These are phyloP conservation scores for Hyperoplus lanceolatus DNA, from an alignment of 2,797 vertebrate species.

Conservation along the genomic window DNA sequence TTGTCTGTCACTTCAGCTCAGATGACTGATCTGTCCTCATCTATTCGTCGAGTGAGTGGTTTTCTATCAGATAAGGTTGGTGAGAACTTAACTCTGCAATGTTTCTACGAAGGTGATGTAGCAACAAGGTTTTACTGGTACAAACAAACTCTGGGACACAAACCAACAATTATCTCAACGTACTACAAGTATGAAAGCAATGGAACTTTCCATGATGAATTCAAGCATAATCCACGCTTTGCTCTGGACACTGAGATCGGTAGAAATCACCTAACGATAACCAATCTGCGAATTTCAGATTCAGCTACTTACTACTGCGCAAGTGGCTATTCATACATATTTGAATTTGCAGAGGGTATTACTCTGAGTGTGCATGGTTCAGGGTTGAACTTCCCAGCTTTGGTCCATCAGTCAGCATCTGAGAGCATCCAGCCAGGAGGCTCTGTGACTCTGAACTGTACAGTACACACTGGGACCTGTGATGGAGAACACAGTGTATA, in stretches of 20 bases:
- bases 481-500: conserved; percentile 1
- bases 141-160: conserved; percentile 32
- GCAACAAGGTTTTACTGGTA: conserved; percentile 32
- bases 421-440: not conserved
- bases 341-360: conserved; percentile 12
- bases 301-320: conserved; percentile 40
- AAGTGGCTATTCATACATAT: not conserved
- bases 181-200: not conserved
- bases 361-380: not conserved
- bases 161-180: conserved; percentile 19
- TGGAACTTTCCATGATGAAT: conserved; percentile 15
- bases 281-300: conserved; percentile 22
- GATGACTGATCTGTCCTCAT: not conserved
- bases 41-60: rapidly evolving
- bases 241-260: not conserved
- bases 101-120: not conserved
- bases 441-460: not conserved
- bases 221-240: conserved; percentile 18
- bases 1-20: conserved; percentile 2
- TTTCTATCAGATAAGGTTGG: conserved; percentile 32
- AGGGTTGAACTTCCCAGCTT: not conserved
- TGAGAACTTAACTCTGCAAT: conserved; percentile 26
- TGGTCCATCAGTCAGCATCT: not conserved
- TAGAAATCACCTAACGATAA: conserved; percentile 18
- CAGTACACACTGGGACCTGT: not conserved